phyloP scores from a whole-genome alignment of 2,888 invertebrate genomes.

The Mesoligia furuncula region DNA sequence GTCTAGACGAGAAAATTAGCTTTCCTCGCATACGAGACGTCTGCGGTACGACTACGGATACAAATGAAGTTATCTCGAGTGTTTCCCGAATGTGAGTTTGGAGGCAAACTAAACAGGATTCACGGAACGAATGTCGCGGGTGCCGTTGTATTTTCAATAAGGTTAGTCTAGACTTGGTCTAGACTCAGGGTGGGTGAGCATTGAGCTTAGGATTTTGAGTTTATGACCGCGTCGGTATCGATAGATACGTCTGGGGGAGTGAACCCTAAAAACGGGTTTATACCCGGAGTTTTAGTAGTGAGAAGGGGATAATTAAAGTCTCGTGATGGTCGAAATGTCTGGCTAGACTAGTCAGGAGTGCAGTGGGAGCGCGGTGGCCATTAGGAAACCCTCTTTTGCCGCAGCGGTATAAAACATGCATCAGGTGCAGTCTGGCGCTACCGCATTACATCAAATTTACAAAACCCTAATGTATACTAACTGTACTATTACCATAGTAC shows the following conservation, averaged over 20 bases:
- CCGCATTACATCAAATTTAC: slow-evolving; percentile 56
- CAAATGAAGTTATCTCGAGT: slow-evolving; percentile 53
- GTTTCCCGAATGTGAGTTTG: slow-evolving; percentile 54
- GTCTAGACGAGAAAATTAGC: slow-evolving; percentile 49
- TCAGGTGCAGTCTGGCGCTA: slow-evolving; percentile 56
- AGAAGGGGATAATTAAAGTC: slow-evolving; percentile 31
- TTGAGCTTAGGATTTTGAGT: slow-evolving; percentile 60
- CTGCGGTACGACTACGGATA: slow-evolving; percentile 31
- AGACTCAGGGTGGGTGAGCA: slow-evolving; percentile 74
- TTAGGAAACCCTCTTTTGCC: slow-evolving; percentile 38
- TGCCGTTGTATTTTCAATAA: slow-evolving; percentile 72
- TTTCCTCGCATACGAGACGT: slow-evolving; percentile 18
- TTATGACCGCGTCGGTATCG: slow-evolving; percentile 65
- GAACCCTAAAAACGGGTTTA: slow-evolving; percentile 31
- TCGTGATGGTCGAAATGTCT: slow-evolving; percentile 18
- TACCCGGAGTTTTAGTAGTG: slow-evolving; percentile 8
- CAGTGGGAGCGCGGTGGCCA: slow-evolving; percentile 18
- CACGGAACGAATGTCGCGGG: slow-evolving; percentile 46
- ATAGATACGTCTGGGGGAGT: slow-evolving; percentile 65
- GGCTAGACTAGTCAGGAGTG: slow-evolving; percentile 22
- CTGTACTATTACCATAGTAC: slow-evolving; percentile 8
- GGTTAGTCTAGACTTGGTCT: slow-evolving; percentile 86
- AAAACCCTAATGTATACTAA: slow-evolving; percentile 35
- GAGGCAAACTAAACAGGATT: slow-evolving; percentile 42
- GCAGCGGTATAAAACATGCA: slow-evolving; percentile 69